Conservation (phyloP, 2,888 invertebrate genomes). For the Drosophila diplacantha region DNA sequence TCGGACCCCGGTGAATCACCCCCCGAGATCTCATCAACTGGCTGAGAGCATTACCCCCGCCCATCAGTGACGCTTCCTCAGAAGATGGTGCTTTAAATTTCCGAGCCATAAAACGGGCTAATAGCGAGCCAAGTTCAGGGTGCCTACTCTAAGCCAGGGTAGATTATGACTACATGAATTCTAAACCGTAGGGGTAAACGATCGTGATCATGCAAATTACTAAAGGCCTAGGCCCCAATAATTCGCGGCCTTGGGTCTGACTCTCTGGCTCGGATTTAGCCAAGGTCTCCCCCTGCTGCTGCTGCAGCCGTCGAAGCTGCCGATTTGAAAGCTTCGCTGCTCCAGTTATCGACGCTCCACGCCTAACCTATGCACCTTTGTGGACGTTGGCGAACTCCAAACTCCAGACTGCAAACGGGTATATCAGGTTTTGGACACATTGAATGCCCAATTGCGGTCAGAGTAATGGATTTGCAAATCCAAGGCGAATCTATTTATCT, state of each 20-base stretch:
- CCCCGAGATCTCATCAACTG: neutral
- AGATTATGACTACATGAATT: conserved; percentile 11
- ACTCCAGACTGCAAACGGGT: conserved; percentile 25
- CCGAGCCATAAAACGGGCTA: conserved; percentile 49
- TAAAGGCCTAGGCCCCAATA: conserved; percentile 35
- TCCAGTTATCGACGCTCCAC: conserved; percentile 58
- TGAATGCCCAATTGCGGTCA: conserved; percentile 26
- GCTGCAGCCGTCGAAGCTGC: conserved; percentile 27
- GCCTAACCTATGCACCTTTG: conserved; percentile 40
- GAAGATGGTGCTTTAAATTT: conserved; percentile 10
- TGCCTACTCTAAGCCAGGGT: neutral
- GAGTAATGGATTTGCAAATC: conserved; percentile 9
- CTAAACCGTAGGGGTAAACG: conserved; percentile 8
- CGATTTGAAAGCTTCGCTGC: conserved; percentile 60
- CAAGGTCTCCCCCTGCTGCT: conserved; percentile 42
- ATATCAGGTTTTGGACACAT: conserved; percentile 30
- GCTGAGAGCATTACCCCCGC: conserved; percentile 27
- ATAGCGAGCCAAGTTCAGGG: conserved; percentile 60
- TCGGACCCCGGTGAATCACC: conserved; percentile 15
- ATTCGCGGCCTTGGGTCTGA: conserved; percentile 21
- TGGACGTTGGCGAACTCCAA: conserved; percentile 13
- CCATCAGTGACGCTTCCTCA: conserved; percentile 36
- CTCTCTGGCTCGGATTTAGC: conserved; percentile 21
- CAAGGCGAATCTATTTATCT: conserved; percentile 20
- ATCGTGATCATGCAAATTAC: conserved; percentile 22